Conservation (phyloP, 2,113 vertebrate species). For the Lepisosteus osseus region DNA sequence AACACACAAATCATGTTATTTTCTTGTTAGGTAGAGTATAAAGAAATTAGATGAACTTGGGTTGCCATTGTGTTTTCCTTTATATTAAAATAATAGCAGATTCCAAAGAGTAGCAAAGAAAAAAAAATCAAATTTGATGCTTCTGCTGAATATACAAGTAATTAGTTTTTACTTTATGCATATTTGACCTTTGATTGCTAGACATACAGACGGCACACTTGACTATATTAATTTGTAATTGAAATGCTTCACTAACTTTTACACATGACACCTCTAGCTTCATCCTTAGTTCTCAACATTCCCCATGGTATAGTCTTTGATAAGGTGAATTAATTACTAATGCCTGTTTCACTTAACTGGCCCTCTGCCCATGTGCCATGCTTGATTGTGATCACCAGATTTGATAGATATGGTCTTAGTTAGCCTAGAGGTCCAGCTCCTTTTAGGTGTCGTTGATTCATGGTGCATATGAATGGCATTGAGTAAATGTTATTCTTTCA, state of each 20-base stretch:
- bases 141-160: not conserved
- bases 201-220: not conserved
- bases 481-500: not conserved
- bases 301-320: not conserved
- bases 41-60: no score
- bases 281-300: not conserved
- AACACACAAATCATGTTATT: no score
- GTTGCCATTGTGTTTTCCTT: no score
- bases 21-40: no score
- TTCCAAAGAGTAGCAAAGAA: not conserved
- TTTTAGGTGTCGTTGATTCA: constrained; percentile 3
- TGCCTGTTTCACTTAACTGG: constrained; percentile 3
- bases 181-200: constrained; percentile 7
- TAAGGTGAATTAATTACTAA: constrained; percentile 6
- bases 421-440: not conserved
- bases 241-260: constrained; percentile 6
- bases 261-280: constrained; percentile 1
- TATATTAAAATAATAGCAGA: no score
- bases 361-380: not conserved
- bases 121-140: not conserved
- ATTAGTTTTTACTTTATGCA: constrained; percentile 8
- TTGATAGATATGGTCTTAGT: not conserved
- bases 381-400: constrained; percentile 4
- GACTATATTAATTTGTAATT: constrained; percentile 12
- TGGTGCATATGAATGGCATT: not conserved